Evolutionary conservation across 2,888 invertebrate genomes (phyloP).

Genomic region (Parnassius mnemosyne): DNA sequence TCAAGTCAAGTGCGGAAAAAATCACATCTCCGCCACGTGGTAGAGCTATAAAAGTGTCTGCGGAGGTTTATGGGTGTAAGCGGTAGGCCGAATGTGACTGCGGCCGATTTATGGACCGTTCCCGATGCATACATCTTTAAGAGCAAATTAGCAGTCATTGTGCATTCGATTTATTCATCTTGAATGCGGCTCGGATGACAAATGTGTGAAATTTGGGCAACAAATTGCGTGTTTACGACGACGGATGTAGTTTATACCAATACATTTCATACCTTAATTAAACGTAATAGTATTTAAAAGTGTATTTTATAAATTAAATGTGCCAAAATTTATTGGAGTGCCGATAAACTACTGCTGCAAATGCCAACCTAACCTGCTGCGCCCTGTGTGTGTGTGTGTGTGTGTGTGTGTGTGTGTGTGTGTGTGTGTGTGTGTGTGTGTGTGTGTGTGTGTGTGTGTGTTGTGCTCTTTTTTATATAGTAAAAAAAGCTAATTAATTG

Average conservation of each 20-base stretch:
- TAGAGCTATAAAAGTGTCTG: constrained; percentile 78
- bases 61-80: constrained; percentile 76
- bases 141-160: constrained; percentile 80
- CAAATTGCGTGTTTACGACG: constrained; percentile 32
- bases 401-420: too few relatives aligned
- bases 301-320: too few relatives aligned
- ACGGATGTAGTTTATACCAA: neutral
- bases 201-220: constrained; percentile 66
- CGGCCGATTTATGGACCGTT: constrained; percentile 70
- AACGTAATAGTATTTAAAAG: neutral
- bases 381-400: too few relatives aligned
- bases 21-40: constrained; percentile 71
- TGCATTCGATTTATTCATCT: constrained; percentile 71
- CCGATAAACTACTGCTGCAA: too few relatives aligned
- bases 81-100: constrained; percentile 77
- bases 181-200: constrained; percentile 59
- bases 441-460: too few relatives aligned
- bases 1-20: constrained; percentile 76
- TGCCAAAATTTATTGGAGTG: too few relatives aligned
- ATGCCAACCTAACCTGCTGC: too few relatives aligned
- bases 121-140: constrained; percentile 75
- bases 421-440: too few relatives aligned
- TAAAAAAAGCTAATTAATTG: too few relatives aligned
- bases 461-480: too few relatives aligned
- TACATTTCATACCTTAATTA: neutral